Evolutionary conservation across 1,140 invertebrate genomes (phyloP), one percentile per base, ranked within the genome.

Genomic region (Alviniconcha marisindica): DNA sequence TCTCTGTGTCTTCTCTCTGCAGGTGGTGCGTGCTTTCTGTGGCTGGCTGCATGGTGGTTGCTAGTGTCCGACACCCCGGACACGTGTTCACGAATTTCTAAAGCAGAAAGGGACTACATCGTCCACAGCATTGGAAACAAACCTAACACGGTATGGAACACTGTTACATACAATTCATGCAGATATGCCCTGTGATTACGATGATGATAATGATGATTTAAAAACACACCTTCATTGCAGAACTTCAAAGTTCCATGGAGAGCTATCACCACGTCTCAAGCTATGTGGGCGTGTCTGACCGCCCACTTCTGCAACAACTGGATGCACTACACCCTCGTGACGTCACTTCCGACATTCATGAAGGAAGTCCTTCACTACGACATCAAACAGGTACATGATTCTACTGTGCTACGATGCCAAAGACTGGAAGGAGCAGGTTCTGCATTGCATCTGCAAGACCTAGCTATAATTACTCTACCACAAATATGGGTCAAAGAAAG

Each of bases 261-360:
- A 66, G 89, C 94, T 28, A 94, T 99, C 85, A 92, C 98, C 10
- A 95, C 95, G 0, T 98, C 97, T 0, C 89, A 94, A 1, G 96
- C 97, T 0, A 96, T 99, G 12, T 98, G 97, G 96, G 97, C 97
- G 4, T 96, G 98, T 31, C 82, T 89, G 1, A 69, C 97, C 36
- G 96, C 96, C 0, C 97, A 99, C 91, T 96, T 95, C 21, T 96
- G 96, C 83, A 97, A 96, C 83, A 97, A 98, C 83, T 99, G 97
- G 94, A 96, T 97, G 1, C 98, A 97, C 93, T 99, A 98, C 93
- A 98, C 97, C 2, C 95, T 99, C 14, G 95, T 99, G 77, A 97
- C 97, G 91, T 97, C 98, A 89, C 94, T 99, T 83, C 98, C 98
- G n/a, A 97, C 96, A 0, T 99, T 97, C 92, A 96, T 99, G 95